These are phyloP conservation scores for Liolophura sinensis DNA, from an alignment of 1,140 invertebrate species.

Conservation along the genomic window DNA sequence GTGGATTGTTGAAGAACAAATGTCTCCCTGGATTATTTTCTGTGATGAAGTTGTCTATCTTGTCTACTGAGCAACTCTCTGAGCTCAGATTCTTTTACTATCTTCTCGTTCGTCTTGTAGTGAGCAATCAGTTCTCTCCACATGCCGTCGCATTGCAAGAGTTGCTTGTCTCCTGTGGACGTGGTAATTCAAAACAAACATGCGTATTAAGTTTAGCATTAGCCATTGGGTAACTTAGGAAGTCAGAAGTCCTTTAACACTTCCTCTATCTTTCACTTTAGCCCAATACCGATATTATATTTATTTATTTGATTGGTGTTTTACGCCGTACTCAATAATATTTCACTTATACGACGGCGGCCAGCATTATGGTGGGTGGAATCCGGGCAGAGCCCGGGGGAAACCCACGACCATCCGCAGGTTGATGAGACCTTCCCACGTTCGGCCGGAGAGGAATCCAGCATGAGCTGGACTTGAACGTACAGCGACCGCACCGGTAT, in stretches of 20 bases:
- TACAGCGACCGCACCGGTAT: too few relatives aligned
- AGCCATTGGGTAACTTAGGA: background rate
- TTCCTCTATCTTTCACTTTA: background rate
- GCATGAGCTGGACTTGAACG: too few relatives aligned
- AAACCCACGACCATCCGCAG: too few relatives aligned
- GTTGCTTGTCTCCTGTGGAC: conserved; percentile 26
- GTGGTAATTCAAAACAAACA: conserved; percentile 3
- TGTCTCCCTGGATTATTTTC: too few relatives aligned
- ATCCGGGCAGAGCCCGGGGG: too few relatives aligned
- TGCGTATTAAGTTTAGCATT: background rate
- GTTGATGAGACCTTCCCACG: background rate
- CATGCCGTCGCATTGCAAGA: conserved; percentile 21
- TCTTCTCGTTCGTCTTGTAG: conserved; percentile 13
- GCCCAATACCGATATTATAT: background rate
- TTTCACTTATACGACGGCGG: too few relatives aligned
- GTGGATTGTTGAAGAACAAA: too few relatives aligned
- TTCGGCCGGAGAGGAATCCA: background rate
- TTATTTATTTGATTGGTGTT: background rate
- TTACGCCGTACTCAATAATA: too few relatives aligned
- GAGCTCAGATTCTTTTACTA: conserved; percentile 9
- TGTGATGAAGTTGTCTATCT: too few relatives aligned
- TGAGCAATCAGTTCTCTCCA: conserved; percentile 24
- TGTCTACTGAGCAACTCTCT: too few relatives aligned
- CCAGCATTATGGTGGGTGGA: too few relatives aligned
- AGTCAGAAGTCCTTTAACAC: background rate